Base-by-base conservation (phyloP, 2,888 invertebrate species). In the Drosophila kambysellisi region DNA sequence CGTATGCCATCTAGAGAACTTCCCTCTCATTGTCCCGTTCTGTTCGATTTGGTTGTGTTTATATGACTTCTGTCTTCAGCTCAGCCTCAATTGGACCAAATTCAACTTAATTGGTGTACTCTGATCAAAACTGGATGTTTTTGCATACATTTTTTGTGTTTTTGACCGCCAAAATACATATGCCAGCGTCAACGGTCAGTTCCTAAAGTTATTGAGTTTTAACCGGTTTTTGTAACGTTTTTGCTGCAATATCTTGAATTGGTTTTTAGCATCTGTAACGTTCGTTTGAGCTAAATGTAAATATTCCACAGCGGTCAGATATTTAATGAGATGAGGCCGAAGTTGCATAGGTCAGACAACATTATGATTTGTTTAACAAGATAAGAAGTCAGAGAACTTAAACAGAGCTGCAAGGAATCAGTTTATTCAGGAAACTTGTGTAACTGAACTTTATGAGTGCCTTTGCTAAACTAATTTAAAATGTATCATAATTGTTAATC, bases 11-110 rank as follows among this genome's bases (percentile, higher is more conserved):
- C 62, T 35, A 20, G 15, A 17, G 41, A 53, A 17, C 59, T 57
- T 52, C 68, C 62, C 64, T n/a, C 41, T 61, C 20, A 43, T 33
- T 7, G 15, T 64, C 20, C 32, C 35, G 30, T 25, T 9, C 29
- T 32, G 3, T 30, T 56, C 30, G 17, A n/a, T n/a, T 56, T 39
- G 48, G 29, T 7, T 29, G 48, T 71, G 58, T 71, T 73, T 56
- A 54, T 50, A 33, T 87, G 89, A 84, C 84, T 83, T 77, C 75
- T 88, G 79, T 87, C 84, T 77, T 63, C 89, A 62, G 50, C 74
- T 62, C 80, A 77, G 79, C 79, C 76, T 81, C 84, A 60, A 30
- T 43, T 66, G 46, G 17, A 59, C 58, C 63, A 56, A 70, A 82
- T 72, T 89, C 76, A 76, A 48, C 72, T 71, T 83, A 88, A 85